Conservation (phyloP, 2,113 vertebrate species). For the Centropristis striata region DNA sequence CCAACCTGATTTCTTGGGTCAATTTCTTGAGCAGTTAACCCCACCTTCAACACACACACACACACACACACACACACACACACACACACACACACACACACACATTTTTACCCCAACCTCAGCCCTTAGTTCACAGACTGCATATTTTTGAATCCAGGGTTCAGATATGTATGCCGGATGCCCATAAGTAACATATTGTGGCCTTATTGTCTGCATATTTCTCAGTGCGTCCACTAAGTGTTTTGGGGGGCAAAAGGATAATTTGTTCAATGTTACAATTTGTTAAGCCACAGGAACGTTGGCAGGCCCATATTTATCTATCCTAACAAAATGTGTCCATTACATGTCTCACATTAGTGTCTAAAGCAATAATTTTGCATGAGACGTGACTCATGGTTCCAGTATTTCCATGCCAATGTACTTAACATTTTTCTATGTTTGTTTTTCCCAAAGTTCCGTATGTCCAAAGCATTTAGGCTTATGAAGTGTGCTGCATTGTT, state of each 20-base stretch:
- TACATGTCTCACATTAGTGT: constrained; percentile 35
- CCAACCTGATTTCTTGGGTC: constrained; percentile 81
- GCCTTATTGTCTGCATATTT: constrained; percentile 58
- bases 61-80: constrained; percentile 11
- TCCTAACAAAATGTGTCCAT: constrained; percentile 30
- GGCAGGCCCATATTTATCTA: background rate
- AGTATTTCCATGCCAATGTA: constrained; percentile 23
- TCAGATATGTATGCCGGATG: constrained; percentile 51
- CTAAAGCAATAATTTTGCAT: constrained; percentile 40
- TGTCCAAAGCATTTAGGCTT: constrained; percentile 29
- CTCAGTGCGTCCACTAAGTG: constrained; percentile 22
- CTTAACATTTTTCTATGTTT: constrained; percentile 2
- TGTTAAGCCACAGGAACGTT: constrained; percentile 24
- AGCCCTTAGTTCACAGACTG: constrained; percentile 51
- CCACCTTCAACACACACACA: constrained; percentile 45
- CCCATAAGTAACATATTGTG: constrained; percentile 45
- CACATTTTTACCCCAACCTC: constrained; percentile 45
- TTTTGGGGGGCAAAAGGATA: constrained; percentile 27
- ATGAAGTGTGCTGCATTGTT: constrained; percentile 40
- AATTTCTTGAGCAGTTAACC: constrained; percentile 74
- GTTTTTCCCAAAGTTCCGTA: constrained; percentile 15
- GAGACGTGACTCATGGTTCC: constrained; percentile 36
- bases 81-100: constrained; percentile 23
- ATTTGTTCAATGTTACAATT: constrained; percentile 44
- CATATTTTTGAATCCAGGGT: constrained; percentile 69